Base-by-base conservation (phyloP, 2,888 invertebrate genomes). In the Lycophotia porphyrea region DNA sequence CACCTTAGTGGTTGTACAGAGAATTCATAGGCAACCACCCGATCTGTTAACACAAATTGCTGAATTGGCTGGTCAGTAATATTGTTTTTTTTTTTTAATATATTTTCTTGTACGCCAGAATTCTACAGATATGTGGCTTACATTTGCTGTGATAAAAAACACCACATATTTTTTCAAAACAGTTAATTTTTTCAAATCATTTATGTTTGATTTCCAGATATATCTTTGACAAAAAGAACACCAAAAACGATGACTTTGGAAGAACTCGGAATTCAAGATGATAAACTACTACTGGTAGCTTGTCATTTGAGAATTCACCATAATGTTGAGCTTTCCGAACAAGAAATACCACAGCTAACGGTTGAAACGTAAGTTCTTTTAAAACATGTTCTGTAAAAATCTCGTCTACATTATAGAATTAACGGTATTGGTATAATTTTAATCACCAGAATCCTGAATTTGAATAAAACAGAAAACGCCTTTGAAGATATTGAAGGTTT, bases 401-500 rank as follows among this genome's bases (percentile, higher is more conserved):
- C 9, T 36, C 24, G 8, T 8, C 13, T 44, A 78, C 49, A 4
- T 60, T 44, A 13, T 15, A 4, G 4, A 42, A 27, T 36, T 66
- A 61, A 77, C 8, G 11, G 7, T 39, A 55, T 49, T 69, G 34
- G 34, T 60, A 21, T 34, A 34, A 27, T 11, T 66, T 72, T 61
- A 0, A 27, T 24, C 36, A 63, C 15, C 63, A 84, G 84, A 42
- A 61, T 84, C 42, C 18, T 55, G 13, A 70, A 81, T 39, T 69
- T 84, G 42, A 75, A 66, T n/a, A 84, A 71, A 68, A 67, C 47
- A 31, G 71, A 71, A 52, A 67, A 55, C 1, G 27, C 21, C 1
- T 66, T 55, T 58, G 67, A 74, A 69, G 65, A 79, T 27, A 42
- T 70, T 18, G 89, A 70, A 49, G 94, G 93, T 0, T 80, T 94